Evolutionary conservation across 2,888 invertebrate genomes (phyloP).

Genomic region (Drosophila kanekoi): DNA sequence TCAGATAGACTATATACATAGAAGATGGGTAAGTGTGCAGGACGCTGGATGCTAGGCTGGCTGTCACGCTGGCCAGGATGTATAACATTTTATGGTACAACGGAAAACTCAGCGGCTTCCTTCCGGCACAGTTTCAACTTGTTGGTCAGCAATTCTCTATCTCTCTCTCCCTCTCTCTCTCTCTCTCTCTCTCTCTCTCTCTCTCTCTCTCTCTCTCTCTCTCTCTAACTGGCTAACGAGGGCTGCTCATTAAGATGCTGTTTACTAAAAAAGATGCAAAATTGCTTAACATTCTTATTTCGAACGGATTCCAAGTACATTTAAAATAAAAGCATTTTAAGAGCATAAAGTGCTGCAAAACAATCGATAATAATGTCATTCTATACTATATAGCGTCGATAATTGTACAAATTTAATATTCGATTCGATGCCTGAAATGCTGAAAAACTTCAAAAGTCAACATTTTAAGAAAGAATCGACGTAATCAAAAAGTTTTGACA

Average conservation of each 20-base stretch:
- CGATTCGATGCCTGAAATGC: no score
- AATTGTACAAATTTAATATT: no score
- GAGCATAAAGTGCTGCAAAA: no score
- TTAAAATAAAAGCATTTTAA: no score
- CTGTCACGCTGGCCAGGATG: conserved; percentile 57
- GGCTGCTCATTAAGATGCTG: conserved; percentile 38
- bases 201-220: conserved; percentile 9
- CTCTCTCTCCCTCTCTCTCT: conserved; percentile 4
- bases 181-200: conserved; percentile 9
- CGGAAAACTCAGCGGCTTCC: conserved; percentile 74
- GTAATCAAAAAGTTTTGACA: no score
- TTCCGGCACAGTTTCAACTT: conserved; percentile 70
- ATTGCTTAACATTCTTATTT: neutral
- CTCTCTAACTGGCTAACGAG: conserved; percentile 25
- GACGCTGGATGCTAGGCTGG: conserved; percentile 4
- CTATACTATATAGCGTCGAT: no score
- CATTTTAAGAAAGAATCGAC: no score
- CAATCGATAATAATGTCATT: no score
- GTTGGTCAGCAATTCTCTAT: conserved; percentile 28
- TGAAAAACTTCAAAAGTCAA: no score
- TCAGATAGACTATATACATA: conserved; percentile 9
- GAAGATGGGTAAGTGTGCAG: conserved; percentile 55
- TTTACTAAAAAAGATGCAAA: conserved; percentile 2
- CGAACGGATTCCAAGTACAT: neutral
- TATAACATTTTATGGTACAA: conserved; percentile 75